Base-by-base conservation (phyloP, 1,140 invertebrate species). In the Pseudachorutes palmiensis region DNA sequence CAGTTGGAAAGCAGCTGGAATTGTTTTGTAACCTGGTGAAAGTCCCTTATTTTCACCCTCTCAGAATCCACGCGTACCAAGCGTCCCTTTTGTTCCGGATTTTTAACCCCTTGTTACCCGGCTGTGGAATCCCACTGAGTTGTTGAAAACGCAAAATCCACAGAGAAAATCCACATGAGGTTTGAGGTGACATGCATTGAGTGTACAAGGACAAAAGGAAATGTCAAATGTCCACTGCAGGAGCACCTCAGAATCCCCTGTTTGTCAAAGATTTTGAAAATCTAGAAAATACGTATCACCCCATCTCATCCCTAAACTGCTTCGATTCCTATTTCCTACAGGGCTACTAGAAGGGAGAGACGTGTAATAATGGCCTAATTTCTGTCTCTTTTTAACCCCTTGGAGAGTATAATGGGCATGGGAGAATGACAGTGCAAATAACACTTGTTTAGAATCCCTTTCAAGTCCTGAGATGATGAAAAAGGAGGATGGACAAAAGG, bases 341-440 rank as follows among this genome's bases (percentile, higher is more conserved):
- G n/a, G n/a, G n/a, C n/a, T n/a, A n/a, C n/a, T n/a, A 57, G 16
- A 33, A 41, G 9, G 30, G 24, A 36, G 33, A 62, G 33, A 36
- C 26, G 30, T 32, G 62, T 63, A 64, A 72, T 69, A 72, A 72
- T 72, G 70, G 64, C 67, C 70, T 72, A 72, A 72, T 72, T 69
- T 72, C 64, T 69, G 67, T n/a, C n/a, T n/a, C n/a, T n/a, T 72
- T 72, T 66, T 69, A 69, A 69, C 63, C 66, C 55, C 67, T 41
- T 9, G 36, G 36, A 41, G 36, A 41, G 36, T 41, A 41, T n/a
- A n/a, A n/a, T n/a, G n/a, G n/a, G n/a, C n/a, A n/a, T n/a, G 36
- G 28, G 41, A 66, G 70, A 69, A 72, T 72, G 70, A 72, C 70
- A 72, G 70, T 69, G 70, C 70, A 72, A 72, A 72, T 72, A 71